These are phyloP conservation scores for Zeuzera pyrina DNA, from an alignment of 2,888 invertebrate genomes.

Conservation along the genomic window DNA sequence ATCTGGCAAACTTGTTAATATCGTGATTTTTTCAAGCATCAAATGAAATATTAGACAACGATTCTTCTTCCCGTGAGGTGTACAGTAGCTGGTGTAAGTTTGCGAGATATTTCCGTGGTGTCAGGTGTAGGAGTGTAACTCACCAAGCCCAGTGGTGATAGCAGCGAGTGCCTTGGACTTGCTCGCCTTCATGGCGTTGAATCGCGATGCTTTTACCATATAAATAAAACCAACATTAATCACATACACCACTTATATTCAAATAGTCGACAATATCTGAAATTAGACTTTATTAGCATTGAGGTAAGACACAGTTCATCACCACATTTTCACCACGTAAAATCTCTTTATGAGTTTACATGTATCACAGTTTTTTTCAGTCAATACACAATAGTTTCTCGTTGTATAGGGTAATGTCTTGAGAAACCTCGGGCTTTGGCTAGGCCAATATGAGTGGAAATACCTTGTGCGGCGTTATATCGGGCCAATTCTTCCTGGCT, in stretches of 20 bases:
- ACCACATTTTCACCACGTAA: slow-evolving; percentile 43
- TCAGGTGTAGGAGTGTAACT: slow-evolving; percentile 67
- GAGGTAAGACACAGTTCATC: slow-evolving; percentile 33
- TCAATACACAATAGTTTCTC: slow-evolving; percentile 45
- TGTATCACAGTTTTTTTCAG: slow-evolving; percentile 33
- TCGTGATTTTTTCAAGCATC: too few relatives aligned
- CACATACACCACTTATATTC: slow-evolving; percentile 58
- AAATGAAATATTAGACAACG: background rate
- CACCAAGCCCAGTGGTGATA: slow-evolving; percentile 92
- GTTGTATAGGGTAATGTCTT: slow-evolving; percentile 36
- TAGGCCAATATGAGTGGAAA: slow-evolving; percentile 62
- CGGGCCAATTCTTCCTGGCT: slow-evolving; percentile 89
- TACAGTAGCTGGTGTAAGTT: slow-evolving; percentile 9
- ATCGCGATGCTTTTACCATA: slow-evolving; percentile 78
- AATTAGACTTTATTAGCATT: slow-evolving; percentile 66
- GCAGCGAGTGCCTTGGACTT: slow-evolving; percentile 92
- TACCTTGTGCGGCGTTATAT: slow-evolving; percentile 89
- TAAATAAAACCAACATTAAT: slow-evolving; percentile 75
- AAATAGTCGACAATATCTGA: slow-evolving; percentile 61
- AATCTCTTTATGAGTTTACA: slow-evolving; percentile 24
- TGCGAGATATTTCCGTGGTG: slow-evolving; percentile 17
- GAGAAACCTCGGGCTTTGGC: slow-evolving; percentile 37
- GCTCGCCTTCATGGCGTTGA: slow-evolving; percentile 79
- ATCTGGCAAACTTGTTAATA: slow-evolving; percentile 38
- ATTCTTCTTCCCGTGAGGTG: slow-evolving; percentile 17